phyloP scores from a whole-genome alignment of 2,888 invertebrate genomes.

The Sialis fuliginosa region DNA sequence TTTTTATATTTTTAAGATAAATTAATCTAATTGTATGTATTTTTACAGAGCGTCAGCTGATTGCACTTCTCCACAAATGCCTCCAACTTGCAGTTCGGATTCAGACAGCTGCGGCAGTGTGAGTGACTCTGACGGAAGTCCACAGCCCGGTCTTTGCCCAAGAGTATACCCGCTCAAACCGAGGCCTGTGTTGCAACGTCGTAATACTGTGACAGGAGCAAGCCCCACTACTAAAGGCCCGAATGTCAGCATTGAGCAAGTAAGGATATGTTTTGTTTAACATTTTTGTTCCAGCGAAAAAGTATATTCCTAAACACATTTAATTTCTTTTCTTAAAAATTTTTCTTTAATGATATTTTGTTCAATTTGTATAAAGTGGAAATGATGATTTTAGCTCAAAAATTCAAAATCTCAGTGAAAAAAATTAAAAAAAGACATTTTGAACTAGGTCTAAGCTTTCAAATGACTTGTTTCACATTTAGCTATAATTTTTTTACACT shows the following conservation, averaged over 20 bases:
- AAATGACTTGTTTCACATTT: no score
- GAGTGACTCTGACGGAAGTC: constrained; percentile 35
- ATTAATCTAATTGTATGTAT: neutral
- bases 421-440: no score
- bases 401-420: no score
- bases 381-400: no score
- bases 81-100: constrained; percentile 10
- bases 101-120: constrained; percentile 33
- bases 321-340: neutral
- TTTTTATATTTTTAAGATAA: neutral
- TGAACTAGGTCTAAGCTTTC: no score
- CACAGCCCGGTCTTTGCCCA: constrained; percentile 28
- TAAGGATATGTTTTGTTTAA: constrained; percentile 17
- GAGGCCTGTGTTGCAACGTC: constrained; percentile 52
- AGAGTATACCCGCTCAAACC: constrained; percentile 62
- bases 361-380: no score
- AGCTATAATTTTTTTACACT: no score
- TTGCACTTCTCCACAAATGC: constrained; percentile 14
- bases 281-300: neutral
- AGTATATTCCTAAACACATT: no score
- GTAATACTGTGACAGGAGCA: constrained; percentile 78
- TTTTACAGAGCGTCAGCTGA: constrained; percentile 14
- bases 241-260: constrained; percentile 49
- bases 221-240: constrained; percentile 46
- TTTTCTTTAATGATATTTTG: neutral